Conservation (phyloP, 2,888 invertebrate species). For the Blera fallax region DNA sequence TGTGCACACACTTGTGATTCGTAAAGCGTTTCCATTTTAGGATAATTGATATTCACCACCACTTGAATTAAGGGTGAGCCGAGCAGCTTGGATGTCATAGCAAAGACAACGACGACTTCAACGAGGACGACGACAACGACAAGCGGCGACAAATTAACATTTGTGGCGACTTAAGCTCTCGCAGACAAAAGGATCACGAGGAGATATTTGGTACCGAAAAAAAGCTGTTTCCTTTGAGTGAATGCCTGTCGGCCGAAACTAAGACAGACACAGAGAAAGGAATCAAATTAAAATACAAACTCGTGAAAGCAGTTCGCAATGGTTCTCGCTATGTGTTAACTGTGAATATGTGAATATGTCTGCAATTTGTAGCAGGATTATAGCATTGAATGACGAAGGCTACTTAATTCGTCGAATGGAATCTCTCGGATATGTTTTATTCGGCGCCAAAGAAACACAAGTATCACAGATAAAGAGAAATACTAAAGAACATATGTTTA, state of each 20-base stretch:
- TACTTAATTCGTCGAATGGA: slow-evolving; percentile 27
- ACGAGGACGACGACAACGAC: slow-evolving; percentile 22
- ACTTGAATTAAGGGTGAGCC: slow-evolving; percentile 36
- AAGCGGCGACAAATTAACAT: slow-evolving; percentile 67
- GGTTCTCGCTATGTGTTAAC: slow-evolving; percentile 3
- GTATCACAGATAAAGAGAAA: neutral
- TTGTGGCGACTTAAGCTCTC: slow-evolving; percentile 66
- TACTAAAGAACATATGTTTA: neutral
- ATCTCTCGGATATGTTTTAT: neutral
- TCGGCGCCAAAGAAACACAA: slow-evolving; percentile 19
- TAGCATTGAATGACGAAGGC: slow-evolving; percentile 40
- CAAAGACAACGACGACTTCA: slow-evolving; percentile 36
- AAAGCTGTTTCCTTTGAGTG: slow-evolving; percentile 29
- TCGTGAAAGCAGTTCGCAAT: slow-evolving; percentile 1
- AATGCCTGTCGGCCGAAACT: slow-evolving; percentile 34
- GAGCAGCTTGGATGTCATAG: slow-evolving; percentile 53
- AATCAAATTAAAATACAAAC: slow-evolving; percentile 19
- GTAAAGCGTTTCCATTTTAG: slow-evolving; percentile 57
- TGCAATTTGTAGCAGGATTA: slow-evolving; percentile 57
- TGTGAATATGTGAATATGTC: slow-evolving; percentile 18
- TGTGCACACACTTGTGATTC: slow-evolving; percentile 65
- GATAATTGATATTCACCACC: slow-evolving; percentile 70
- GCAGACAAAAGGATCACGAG: slow-evolving; percentile 60
- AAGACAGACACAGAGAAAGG: neutral
- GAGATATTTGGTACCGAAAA: neutral